Conservation (phyloP, 2,113 vertebrate species). For the Lepus americanus region DNA sequence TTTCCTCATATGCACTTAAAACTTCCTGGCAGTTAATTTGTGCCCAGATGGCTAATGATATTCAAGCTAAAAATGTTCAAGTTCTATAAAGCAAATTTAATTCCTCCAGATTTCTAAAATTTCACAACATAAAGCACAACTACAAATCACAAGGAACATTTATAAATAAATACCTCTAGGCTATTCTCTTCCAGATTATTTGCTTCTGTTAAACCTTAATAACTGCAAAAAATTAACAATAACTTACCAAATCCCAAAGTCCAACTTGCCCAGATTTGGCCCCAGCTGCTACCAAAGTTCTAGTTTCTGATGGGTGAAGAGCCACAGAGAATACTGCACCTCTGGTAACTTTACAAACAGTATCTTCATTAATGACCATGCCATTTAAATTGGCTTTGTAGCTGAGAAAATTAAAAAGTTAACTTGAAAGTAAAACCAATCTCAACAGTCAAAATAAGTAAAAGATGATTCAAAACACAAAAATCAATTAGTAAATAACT, state of each 20-base stretch:
- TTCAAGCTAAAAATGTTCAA: constrained; percentile 74
- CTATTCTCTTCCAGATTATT: constrained; percentile 8
- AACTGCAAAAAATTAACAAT: not conserved
- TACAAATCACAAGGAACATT: constrained; percentile 55
- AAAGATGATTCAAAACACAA: constrained; percentile 44
- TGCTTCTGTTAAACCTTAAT: constrained; percentile 39
- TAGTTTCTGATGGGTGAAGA: constrained; percentile 91
- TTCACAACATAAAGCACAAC: constrained; percentile 57
- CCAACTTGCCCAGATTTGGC: constrained; percentile 91
- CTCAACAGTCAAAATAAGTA: not conserved
- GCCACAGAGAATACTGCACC: constrained; percentile 88
- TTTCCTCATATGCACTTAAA: constrained; percentile 65
- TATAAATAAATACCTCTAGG: constrained; percentile 62
- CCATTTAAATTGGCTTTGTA: constrained; percentile 87
- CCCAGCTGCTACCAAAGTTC: constrained; percentile 92
- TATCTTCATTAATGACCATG: constrained; percentile 87
- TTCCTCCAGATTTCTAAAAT: constrained; percentile 59
- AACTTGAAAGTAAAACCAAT: constrained; percentile 65
- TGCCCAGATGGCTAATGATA: constrained; percentile 70
- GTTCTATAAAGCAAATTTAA: constrained; percentile 71
- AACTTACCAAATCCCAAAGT: constrained; percentile 93
- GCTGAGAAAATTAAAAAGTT: constrained; percentile 82
- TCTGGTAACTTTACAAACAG: constrained; percentile 90
- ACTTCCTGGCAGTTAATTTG: constrained; percentile 61
- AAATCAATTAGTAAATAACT: constrained; percentile 8